phyloP scores from a whole-genome alignment of 2,113 vertebrate species.

The Diglossa brunneiventris region DNA sequence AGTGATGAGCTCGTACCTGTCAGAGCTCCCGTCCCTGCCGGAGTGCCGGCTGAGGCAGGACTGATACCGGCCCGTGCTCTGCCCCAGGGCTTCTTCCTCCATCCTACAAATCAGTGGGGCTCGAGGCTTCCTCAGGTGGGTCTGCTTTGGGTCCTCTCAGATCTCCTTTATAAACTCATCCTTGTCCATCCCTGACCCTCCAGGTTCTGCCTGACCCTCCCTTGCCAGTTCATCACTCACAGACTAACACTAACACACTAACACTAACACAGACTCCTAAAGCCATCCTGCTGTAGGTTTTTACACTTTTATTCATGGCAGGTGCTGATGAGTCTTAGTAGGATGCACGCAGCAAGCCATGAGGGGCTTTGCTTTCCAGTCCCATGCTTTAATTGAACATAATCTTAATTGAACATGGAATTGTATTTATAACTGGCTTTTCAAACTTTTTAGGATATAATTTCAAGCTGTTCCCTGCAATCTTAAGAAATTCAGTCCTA shows the following conservation, averaged over 20 bases:
- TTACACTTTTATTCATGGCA: neutral
- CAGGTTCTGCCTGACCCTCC: neutral
- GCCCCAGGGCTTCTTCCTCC: neutral
- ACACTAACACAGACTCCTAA: too few relatives aligned
- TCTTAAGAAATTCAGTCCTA: neutral
- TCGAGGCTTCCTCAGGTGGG: rapidly evolving
- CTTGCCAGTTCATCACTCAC: neutral
- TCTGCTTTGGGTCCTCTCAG: neutral
- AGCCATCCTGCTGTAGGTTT: neutral
- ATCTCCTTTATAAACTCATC: neutral
- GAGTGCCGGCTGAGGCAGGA: neutral
- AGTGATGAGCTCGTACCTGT: neutral
- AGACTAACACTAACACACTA: neutral
- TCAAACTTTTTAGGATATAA: neutral
- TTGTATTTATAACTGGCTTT: neutral
- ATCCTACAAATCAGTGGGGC: rapidly evolving
- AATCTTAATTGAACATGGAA: neutral
- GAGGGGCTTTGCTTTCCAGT: neutral
- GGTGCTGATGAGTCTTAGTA: neutral
- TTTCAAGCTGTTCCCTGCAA: neutral
- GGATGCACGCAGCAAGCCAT: neutral
- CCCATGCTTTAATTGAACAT: neutral
- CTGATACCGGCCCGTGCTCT: neutral
- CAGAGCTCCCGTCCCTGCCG: neutral
- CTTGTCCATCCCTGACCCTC: rapidly evolving